Base-by-base conservation (phyloP, 1,140 invertebrate genomes). In the Heliconius hermathena region DNA sequence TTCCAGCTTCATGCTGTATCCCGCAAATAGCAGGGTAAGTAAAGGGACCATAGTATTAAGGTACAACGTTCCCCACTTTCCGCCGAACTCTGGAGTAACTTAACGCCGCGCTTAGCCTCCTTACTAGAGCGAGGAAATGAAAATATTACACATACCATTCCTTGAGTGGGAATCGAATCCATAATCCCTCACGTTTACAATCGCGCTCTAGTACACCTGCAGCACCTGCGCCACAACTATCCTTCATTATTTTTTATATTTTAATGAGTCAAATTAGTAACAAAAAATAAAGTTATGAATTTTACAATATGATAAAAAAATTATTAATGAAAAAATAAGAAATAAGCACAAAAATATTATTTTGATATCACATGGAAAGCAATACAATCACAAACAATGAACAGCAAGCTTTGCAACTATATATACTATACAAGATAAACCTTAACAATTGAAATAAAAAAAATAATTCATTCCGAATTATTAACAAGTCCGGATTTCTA, bases 401-500 rank as follows among this genome's bases (percentile, higher is more conserved):
- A 72, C 57, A 78, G 73, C 72, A 78, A 81, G 80, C 80, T 74
- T 57, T 46, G 33, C 71, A 82, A 33, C 49, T 49, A 38, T 79
- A 52, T 49, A 70, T 71, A 66, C 13, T 70, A 38, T 71, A 71
- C 60, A 76, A 22, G 9, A 60, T 71, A 76, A 76, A 66, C 26
- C 11, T 73, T 66, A 1, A 46, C 41, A 46, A 22, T 66, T 11
- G 11, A 66, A 29, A 66, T 29, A 66, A 29, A 66, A n/a, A 36
- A 66, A 29, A 4, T 29, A 66, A 26, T 3, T 22, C 11, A 66
- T 29, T 66, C 22, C 22, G 9, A 66, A 66, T 29, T 26, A 66
- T 66, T 78, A 80, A 77, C 36, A 77, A 77, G 75, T 77, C 79
- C 81, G 54, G 79, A 76, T 82, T 70, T 82, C 82, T 84, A 85